Evolutionary conservation across 2,888 invertebrate species (phyloP), one percentile per base, ranked within the genome.

Genomic region (Pterobdella sp.): DNA sequence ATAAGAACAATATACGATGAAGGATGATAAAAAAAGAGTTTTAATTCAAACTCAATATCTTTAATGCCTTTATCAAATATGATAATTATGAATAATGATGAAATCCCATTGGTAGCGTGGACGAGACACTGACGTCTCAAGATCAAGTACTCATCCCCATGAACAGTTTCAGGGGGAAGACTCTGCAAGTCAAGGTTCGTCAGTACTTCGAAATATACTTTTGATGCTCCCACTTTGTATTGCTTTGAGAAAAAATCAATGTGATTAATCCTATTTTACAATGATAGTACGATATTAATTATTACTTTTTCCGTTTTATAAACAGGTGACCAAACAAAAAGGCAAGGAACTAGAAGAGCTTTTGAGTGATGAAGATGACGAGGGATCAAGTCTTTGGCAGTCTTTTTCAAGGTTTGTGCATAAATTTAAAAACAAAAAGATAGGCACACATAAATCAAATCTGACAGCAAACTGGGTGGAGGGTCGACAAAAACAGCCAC

Each of bases 111-210:
- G 18, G 10, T 26, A 56, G 60, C n/a, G 4, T 56, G 14, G 60
- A 56, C n/a, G 60, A 56, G n/a, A 52, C 31, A 29, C 88, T 89
- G 0, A 85, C 86, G 0, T 89, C 88, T 79, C 88, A 88, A 69
- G 75, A 85, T 37, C 90, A 90, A 80, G 89, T 92, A 72, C 89
- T 90, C 83, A 90, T 92, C 72, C 85, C 91, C 76, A 89, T 94
- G 80, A 81, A 81, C 78, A 81, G 90, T 68, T 89, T 94, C 83
- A 88, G 91, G 72, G 92, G 93, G 56, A 91, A 93, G 83, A 93
- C 94, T 52, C 89, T 98, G 76, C 93, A 94, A 83, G 85, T 96
- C 75, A 89, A 91, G 79, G 95, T 95, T 7, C n/a, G n/a, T n/a
- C n/a, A n/a, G n/a, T n/a, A n/a, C n/a, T n/a, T n/a, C n/a, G n/a